phyloP scores from a whole-genome alignment of 2,888 invertebrate genomes.

The Phengaris alcon region DNA sequence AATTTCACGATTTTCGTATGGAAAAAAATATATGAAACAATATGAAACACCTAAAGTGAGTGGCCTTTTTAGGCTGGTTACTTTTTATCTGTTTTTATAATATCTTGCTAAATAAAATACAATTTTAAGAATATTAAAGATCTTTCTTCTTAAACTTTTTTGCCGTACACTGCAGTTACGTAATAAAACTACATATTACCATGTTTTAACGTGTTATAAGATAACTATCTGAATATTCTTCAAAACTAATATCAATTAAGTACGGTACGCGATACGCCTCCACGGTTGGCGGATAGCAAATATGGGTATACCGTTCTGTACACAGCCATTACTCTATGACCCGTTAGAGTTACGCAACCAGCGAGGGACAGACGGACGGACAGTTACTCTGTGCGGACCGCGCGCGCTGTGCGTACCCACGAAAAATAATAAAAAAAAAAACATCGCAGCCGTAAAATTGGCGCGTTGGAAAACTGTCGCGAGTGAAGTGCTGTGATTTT shows the following conservation, averaged over 20 bases:
- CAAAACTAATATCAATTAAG: slow-evolving; percentile 18
- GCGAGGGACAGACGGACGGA: slow-evolving; percentile 61
- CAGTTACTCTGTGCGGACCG: slow-evolving; percentile 52
- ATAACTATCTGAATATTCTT: neutral
- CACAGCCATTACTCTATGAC: slow-evolving; percentile 68
- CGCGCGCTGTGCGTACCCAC: slow-evolving; percentile 52
- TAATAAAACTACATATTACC: neutral
- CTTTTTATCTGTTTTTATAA: too few species aligned
- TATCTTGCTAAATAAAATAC: too few species aligned
- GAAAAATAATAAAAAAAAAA: slow-evolving; percentile 48
- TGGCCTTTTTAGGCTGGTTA: too few species aligned
- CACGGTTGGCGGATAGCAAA: slow-evolving; percentile 22
- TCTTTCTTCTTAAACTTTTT: too few species aligned
- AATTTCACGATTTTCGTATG: too few species aligned
- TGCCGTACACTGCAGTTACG: too few species aligned
- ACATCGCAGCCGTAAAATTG: slow-evolving; percentile 43
- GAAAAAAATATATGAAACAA: too few species aligned
- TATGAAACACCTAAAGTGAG: too few species aligned
- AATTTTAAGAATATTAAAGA: too few species aligned
- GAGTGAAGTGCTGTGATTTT: slow-evolving; percentile 31
- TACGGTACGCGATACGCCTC: neutral
- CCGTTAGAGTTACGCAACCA: slow-evolving; percentile 74
- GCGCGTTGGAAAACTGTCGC: slow-evolving; percentile 36
- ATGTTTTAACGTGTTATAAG: neutral
- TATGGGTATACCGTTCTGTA: slow-evolving; percentile 50